Conservation (phyloP, 37 sponge, comb jelly and placozoan species). For the Lycopodina hypogea region DNA sequence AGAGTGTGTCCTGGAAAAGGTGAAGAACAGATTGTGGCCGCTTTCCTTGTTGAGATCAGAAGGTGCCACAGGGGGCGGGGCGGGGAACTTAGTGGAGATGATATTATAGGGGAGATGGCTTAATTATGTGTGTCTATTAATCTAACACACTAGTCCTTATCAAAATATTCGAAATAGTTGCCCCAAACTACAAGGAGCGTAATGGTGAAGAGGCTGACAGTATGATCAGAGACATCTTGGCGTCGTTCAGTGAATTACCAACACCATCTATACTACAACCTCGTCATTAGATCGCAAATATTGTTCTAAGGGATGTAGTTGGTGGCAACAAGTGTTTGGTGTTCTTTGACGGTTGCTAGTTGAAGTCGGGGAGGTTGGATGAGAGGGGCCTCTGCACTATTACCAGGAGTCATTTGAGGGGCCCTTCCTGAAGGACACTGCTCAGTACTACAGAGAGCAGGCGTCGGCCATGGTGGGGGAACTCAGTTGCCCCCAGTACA, state of each 20-base stretch:
- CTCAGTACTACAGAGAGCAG: conserved; percentile 30
- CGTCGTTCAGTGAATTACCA: conserved; percentile 38
- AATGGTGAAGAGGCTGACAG: conserved; percentile 25
- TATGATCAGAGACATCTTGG: conserved; percentile 38
- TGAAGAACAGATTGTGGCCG: conserved; percentile 24
- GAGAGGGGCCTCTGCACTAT: conserved; percentile 9
- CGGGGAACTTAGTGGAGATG: no score
- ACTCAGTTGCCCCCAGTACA: conserved; percentile 39
- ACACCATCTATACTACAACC: no score
- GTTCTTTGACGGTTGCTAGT: conserved; percentile 27
- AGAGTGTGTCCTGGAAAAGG: conserved; percentile 29
- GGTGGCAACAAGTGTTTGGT: no score
- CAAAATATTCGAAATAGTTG: no score
- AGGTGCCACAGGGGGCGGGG: conserved; percentile 4
- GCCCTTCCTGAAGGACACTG: conserved; percentile 45
- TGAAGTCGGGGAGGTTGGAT: conserved; percentile 53
- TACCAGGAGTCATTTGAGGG: conserved; percentile 58
- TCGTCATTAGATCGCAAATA: no score
- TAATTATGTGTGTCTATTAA: no score
- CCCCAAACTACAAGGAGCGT: conserved; percentile 22
- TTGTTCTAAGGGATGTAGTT: no score
- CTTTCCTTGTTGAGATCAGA: conserved; percentile 36
- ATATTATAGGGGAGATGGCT: no score
- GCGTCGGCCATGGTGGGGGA: conserved; percentile 46
- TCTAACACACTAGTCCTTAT: no score